Evolutionary conservation across 2,888 invertebrate species (phyloP).

Genomic region (Microplitis manilae): DNA sequence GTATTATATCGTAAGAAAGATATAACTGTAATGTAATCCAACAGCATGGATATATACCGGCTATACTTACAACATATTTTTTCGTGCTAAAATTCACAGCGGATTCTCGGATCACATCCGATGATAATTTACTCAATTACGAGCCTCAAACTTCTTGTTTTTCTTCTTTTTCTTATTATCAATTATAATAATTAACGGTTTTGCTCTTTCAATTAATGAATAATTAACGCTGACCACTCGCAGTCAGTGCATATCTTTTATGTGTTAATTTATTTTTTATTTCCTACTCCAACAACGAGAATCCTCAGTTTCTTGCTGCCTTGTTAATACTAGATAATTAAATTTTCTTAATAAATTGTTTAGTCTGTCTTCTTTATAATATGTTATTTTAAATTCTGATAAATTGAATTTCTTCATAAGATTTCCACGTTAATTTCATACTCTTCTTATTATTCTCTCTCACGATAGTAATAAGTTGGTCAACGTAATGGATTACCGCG

Average conservation of each 20-base stretch:
- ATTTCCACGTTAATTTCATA: constrained; percentile 10
- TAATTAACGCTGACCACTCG: constrained; percentile 4
- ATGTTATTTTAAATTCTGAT: background rate
- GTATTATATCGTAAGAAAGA: constrained; percentile 3
- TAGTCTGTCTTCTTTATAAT: background rate
- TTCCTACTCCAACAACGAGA: background rate
- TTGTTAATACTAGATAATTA: background rate
- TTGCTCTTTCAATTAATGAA: constrained; percentile 12
- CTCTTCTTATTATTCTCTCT: constrained; percentile 24
- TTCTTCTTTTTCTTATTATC: constrained; percentile 29
- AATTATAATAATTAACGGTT: constrained; percentile 37
- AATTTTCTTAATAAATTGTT: background rate
- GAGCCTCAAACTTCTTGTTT: background rate
- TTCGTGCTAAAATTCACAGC: constrained; percentile 28
- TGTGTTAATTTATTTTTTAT: background rate
- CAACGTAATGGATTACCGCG: constrained; percentile 55
- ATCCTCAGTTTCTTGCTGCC: background rate
- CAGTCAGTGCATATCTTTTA: constrained; percentile 19
- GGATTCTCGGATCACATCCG: constrained; percentile 48
- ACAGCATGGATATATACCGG: constrained; percentile 3
- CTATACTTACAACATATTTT: background rate
- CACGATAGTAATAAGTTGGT: constrained; percentile 45
- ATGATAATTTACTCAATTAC: constrained; percentile 51
- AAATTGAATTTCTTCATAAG: constrained; percentile 13
- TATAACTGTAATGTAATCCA: constrained; percentile 39